Conservation (phyloP, 2,797 vertebrate genomes). For the Chanos chanos region DNA sequence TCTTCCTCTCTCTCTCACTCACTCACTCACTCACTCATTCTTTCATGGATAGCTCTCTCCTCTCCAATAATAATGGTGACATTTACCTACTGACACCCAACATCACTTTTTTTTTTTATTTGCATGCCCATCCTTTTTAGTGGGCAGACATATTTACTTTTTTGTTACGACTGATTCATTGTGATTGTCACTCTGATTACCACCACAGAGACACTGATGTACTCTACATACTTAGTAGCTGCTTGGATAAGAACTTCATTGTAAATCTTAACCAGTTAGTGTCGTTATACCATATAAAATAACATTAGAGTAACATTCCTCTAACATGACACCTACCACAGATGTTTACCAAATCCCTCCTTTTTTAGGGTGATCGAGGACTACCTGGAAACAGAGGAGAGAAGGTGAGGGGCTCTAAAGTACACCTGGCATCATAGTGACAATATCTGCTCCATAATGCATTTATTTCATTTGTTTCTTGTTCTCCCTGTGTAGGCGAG, state of each 20-base stretch:
- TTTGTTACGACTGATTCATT: too few relatives aligned
- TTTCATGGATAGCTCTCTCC: slow-evolving; percentile 6
- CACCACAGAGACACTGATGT: background rate
- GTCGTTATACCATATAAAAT: background rate
- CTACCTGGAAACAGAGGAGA: slow-evolving; percentile 78
- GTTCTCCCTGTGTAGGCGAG: slow-evolving; percentile 69
- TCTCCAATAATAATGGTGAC: background rate
- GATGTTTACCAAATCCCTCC: slow-evolving; percentile 5
- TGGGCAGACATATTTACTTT: too few relatives aligned
- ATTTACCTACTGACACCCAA: background rate
- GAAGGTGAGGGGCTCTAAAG: slow-evolving; percentile 65
- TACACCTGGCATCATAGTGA: background rate
- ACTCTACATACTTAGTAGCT: background rate
- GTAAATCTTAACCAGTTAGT: too few relatives aligned
- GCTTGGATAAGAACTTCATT: too few relatives aligned
- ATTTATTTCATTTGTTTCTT: background rate
- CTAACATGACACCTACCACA: background rate
- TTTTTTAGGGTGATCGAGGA: slow-evolving; percentile 77
- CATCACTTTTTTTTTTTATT: background rate
- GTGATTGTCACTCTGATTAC: background rate
- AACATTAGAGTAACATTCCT: background rate
- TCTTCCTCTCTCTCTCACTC: slow-evolving; percentile 29
- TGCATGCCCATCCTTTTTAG: background rate
- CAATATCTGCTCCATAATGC: background rate
- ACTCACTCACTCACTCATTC: slow-evolving; percentile 1